These are phyloP conservation scores for Hemicentrotus pulcherrimus DNA, from an alignment of 35 echinoderm and acorn worm genomes.

Conservation along the genomic window DNA sequence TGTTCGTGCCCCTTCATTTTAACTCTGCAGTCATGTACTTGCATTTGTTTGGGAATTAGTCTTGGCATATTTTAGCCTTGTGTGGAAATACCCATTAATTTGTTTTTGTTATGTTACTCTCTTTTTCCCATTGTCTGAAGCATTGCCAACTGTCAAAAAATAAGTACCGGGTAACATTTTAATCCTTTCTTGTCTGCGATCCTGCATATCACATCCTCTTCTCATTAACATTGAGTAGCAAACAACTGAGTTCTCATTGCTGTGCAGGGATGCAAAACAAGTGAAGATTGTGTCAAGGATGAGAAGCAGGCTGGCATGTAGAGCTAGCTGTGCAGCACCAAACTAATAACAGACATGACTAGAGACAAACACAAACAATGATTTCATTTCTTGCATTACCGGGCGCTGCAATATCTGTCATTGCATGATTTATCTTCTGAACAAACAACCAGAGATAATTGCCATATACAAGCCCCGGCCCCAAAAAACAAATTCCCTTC, in stretches of 20 bases:
- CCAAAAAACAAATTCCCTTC: slow-evolving; percentile 51
- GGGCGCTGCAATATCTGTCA: slow-evolving; percentile 44
- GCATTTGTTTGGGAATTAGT: slow-evolving; percentile 33
- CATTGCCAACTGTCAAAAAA: slow-evolving; percentile 39
- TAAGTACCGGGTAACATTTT: slow-evolving; percentile 46
- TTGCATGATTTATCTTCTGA: slow-evolving; percentile 52
- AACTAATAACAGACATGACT: background rate
- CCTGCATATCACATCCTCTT: slow-evolving; percentile 28
- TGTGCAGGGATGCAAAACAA: background rate
- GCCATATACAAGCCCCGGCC: slow-evolving; percentile 51
- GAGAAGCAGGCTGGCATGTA: background rate
- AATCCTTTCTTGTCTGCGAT: slow-evolving; percentile 41
- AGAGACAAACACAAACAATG: slow-evolving; percentile 48
- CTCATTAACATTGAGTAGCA: slow-evolving; percentile 26
- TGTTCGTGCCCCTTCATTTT: background rate
- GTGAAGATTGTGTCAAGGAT: background rate
- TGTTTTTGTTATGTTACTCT: slow-evolving; percentile 43
- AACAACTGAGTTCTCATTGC: slow-evolving; percentile 14
- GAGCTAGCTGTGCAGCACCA: background rate
- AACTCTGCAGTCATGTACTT: background rate
- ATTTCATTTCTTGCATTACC: slow-evolving; percentile 55
- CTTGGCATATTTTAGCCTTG: slow-evolving; percentile 35
- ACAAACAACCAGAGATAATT: slow-evolving; percentile 49
- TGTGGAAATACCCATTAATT: slow-evolving; percentile 44
- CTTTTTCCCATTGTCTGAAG: slow-evolving; percentile 14